Evolutionary conservation across 2,888 invertebrate genomes (phyloP).

Genomic region (Himalopsyche anomala): DNA sequence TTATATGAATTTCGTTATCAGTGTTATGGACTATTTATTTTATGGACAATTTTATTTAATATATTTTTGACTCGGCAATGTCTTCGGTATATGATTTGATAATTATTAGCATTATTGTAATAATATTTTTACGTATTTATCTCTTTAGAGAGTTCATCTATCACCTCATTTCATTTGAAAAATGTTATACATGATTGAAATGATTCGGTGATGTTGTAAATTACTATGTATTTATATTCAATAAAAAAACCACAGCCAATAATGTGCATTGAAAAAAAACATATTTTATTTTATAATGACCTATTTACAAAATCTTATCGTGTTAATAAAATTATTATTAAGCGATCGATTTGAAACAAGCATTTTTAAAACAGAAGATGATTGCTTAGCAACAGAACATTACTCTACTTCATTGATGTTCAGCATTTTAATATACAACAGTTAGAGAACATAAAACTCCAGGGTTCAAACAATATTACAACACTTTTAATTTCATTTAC

Average conservation of each 20-base stretch:
- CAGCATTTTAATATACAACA: too few relatives aligned
- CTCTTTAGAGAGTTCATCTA: neutral
- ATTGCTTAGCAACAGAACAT: too few relatives aligned
- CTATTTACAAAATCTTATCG: too few relatives aligned
- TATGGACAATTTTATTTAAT: neutral
- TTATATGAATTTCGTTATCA: too few relatives aligned
- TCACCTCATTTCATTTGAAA: neutral
- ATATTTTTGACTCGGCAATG: constrained; percentile 14
- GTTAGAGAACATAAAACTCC: too few relatives aligned
- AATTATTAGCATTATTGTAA: neutral
- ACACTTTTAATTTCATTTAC: too few relatives aligned
- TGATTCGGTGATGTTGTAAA: neutral
- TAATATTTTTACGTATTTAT: neutral
- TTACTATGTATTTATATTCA: neutral
- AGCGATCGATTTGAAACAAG: too few relatives aligned
- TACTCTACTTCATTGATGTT: too few relatives aligned
- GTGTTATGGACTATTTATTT: neutral
- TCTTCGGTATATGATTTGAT: constrained; percentile 7
- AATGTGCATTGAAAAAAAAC: neutral
- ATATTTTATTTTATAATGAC: too few relatives aligned
- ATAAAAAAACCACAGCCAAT: neutral
- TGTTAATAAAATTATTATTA: too few relatives aligned
- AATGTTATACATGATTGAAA: neutral
- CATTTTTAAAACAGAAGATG: too few relatives aligned
- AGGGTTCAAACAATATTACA: too few relatives aligned